Evolutionary conservation across 2,113 vertebrate species (phyloP).

Genomic region (Rhombomys opimus): DNA sequence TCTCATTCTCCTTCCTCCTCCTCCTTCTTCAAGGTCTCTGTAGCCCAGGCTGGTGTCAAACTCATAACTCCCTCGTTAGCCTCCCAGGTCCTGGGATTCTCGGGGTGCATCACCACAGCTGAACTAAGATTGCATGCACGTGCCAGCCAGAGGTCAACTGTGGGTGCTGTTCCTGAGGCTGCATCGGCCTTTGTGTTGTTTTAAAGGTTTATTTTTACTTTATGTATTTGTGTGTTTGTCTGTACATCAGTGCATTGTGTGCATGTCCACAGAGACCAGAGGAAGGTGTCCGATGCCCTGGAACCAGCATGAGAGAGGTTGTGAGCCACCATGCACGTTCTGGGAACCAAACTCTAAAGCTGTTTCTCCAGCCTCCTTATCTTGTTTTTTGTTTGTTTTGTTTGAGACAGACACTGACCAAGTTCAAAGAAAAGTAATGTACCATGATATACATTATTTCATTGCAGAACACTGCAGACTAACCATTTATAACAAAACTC

Average conservation of each 20-base stretch:
- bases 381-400: background rate
- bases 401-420: background rate
- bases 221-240: background rate
- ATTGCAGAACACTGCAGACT: background rate
- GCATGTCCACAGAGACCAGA: background rate
- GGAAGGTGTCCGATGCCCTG: background rate
- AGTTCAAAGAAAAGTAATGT: constrained; percentile 23
- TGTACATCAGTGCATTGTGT: background rate
- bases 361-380: background rate
- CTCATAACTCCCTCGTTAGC: background rate
- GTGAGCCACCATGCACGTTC: background rate
- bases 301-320: background rate
- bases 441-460: background rate
- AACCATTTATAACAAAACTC: background rate
- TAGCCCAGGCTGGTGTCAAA: background rate
- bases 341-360: background rate
- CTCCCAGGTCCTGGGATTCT: background rate
- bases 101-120: background rate
- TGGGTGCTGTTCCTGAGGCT: too few relatives aligned
- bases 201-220: background rate
- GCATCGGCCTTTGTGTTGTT: background rate
- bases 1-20: too few relatives aligned
- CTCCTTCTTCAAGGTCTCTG: background rate
- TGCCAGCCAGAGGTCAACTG: background rate
- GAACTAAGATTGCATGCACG: background rate